Conservation (phyloP, 53 echinoderm and acorn worm species). For the Pentamera pediparva region DNA sequence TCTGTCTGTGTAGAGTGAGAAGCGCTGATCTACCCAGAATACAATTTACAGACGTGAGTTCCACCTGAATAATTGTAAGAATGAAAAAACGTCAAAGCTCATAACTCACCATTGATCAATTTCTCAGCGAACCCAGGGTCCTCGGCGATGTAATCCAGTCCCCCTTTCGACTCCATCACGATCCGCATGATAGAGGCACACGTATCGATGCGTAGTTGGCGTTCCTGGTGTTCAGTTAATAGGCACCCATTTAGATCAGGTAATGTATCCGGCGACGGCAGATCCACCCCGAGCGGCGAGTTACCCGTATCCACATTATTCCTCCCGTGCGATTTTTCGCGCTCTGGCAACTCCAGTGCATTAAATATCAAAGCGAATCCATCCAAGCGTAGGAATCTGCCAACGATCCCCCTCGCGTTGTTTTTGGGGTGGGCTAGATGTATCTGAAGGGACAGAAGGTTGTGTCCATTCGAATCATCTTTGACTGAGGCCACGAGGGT, state of each 20-base stretch:
- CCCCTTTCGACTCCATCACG: slow-evolving; percentile 65
- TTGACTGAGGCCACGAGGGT: neutral
- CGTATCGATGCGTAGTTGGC: neutral
- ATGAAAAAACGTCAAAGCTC: too few species aligned
- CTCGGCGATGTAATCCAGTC: slow-evolving; percentile 74
- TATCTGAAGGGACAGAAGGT: neutral
- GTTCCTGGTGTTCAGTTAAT: neutral
- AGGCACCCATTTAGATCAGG: neutral
- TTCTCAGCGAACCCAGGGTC: slow-evolving; percentile 62
- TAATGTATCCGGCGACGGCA: neutral
- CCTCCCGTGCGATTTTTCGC: neutral
- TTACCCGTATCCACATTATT: too few species aligned
- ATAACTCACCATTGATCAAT: slow-evolving; percentile 73
- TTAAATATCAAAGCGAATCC: slow-evolving; percentile 2
- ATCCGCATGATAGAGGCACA: slow-evolving; percentile 4
- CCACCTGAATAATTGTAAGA: too few species aligned
- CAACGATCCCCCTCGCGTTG: neutral
- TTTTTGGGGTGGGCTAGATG: neutral
- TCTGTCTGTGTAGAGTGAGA: too few species aligned
- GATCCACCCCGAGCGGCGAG: neutral
- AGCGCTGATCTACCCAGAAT: too few species aligned
- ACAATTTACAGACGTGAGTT: too few species aligned
- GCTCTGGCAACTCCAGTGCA: neutral
- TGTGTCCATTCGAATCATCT: neutral
- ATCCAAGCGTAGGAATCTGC: neutral